These are phyloP conservation scores for Virgularia gustaviana DNA, from an alignment of 92 coral and sea anemone species.

Conservation along the genomic window DNA sequence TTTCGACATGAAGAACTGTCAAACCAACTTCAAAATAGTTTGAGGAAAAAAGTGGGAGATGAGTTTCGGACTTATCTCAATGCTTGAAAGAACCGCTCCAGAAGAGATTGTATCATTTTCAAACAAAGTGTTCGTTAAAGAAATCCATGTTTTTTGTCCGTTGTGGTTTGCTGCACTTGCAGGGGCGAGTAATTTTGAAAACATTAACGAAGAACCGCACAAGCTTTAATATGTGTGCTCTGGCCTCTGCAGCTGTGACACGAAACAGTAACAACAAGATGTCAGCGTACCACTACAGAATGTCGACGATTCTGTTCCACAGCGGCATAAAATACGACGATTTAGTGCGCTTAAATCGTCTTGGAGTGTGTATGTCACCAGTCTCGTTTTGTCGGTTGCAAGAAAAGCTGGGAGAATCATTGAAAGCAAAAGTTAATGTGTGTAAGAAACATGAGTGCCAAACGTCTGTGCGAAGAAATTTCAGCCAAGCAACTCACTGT, in stretches of 20 bases:
- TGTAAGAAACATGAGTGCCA: slow-evolving; percentile 40
- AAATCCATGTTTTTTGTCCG: slow-evolving; percentile 8
- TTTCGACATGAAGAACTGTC: too few relatives aligned
- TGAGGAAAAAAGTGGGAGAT: too few relatives aligned
- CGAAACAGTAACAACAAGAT: slow-evolving; percentile 22
- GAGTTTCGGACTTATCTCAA: too few relatives aligned
- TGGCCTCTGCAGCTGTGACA: slow-evolving; percentile 38
- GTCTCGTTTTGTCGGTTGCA: slow-evolving; percentile 33
- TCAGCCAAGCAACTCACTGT: slow-evolving; percentile 10
- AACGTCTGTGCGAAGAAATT: slow-evolving; percentile 33
- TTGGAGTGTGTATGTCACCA: slow-evolving; percentile 60
- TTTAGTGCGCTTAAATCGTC: slow-evolving; percentile 42
- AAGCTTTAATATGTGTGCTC: slow-evolving; percentile 26
- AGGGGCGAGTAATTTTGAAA: neutral
- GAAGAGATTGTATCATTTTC: slow-evolving; percentile 13
- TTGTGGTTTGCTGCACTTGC: neutral
- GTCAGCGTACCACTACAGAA: slow-evolving; percentile 57
- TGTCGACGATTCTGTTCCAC: slow-evolving; percentile 61
- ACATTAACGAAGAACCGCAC: neutral
- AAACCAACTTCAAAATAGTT: too few relatives aligned
- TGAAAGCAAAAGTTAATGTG: slow-evolving; percentile 29
- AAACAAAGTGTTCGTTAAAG: neutral
- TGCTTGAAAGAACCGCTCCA: neutral
- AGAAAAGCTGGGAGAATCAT: slow-evolving; percentile 33
- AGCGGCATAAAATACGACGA: slow-evolving; percentile 55